Conservation (phyloP, 2,888 invertebrate species). For the Brenthis hecate region DNA sequence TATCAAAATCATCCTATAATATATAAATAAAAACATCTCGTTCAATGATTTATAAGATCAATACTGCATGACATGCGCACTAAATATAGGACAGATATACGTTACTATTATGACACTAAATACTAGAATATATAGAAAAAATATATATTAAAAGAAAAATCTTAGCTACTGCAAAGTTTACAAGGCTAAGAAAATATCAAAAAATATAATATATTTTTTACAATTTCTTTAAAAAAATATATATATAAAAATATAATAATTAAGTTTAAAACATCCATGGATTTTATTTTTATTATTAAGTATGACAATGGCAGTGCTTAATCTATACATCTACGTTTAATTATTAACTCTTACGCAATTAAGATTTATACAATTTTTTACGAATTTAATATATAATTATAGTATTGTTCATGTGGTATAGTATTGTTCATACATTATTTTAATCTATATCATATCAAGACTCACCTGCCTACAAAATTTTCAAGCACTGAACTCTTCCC, state of each 20-base stretch:
- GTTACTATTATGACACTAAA: slow-evolving; percentile 38
- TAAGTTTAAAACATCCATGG: background rate
- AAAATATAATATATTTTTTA: no score
- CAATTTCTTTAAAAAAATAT: no score
- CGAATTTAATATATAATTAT: background rate
- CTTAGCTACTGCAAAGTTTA: no score
- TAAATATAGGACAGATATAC: slow-evolving; percentile 69
- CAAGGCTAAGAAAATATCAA: no score
- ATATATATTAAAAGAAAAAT: background rate
- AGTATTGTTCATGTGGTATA: background rate
- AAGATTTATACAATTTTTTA: background rate
- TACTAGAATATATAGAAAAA: slow-evolving; percentile 13
- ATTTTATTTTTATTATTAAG: background rate
- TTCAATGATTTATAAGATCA: slow-evolving; percentile 60
- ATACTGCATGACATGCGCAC: slow-evolving; percentile 77
- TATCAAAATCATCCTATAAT: slow-evolving; percentile 2
- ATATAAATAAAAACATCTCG: slow-evolving; percentile 49
- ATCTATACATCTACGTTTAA: background rate
- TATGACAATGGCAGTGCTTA: background rate
- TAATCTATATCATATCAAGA: background rate
- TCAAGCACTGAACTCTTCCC: slow-evolving; percentile 99
- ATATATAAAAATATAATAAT: background rate
- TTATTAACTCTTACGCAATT: slow-evolving; percentile 16
- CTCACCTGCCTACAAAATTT: slow-evolving; percentile 99
- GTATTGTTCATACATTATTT: background rate